phyloP scores from a whole-genome alignment of 2,888 invertebrate species.

The Pseudococcus longispinus region DNA sequence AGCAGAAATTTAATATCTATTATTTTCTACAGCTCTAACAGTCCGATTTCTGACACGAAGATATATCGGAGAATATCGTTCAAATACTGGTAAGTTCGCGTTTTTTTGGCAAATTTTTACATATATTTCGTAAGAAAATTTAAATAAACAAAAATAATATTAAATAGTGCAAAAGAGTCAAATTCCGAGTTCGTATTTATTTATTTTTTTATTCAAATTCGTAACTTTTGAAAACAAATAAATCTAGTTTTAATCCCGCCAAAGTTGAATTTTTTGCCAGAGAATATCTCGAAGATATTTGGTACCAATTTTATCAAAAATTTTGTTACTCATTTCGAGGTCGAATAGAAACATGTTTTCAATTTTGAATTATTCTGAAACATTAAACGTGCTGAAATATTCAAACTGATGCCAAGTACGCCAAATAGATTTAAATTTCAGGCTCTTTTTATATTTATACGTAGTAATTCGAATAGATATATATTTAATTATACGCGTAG shows the following conservation, averaged over 20 bases:
- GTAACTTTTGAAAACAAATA: not conserved
- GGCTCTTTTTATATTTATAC: not conserved
- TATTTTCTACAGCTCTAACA: constrained; percentile 73
- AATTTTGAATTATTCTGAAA: not conserved
- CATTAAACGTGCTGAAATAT: not conserved
- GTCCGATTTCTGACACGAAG: constrained; percentile 79
- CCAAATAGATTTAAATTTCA: not conserved
- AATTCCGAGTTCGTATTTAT: not conserved
- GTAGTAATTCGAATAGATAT: not conserved
- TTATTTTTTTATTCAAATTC: not conserved
- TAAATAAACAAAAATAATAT: not conserved
- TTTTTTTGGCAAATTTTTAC: not conserved
- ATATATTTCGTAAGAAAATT: not conserved
- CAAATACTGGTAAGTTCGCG: constrained; percentile 74
- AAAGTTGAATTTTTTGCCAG: not conserved
- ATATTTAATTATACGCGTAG: not conserved
- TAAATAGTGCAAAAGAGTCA: not conserved
- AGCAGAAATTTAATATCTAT: constrained; percentile 59
- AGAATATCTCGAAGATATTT: not conserved
- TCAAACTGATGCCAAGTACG: not conserved
- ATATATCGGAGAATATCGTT: constrained; percentile 82
- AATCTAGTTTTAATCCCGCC: not conserved
- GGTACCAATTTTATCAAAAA: not conserved
- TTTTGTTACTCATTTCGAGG: not conserved
- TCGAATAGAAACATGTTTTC: not conserved